These are phyloP conservation scores for Chaetura pelagica DNA, from an alignment of 2,113 vertebrate genomes.

Conservation along the genomic window DNA sequence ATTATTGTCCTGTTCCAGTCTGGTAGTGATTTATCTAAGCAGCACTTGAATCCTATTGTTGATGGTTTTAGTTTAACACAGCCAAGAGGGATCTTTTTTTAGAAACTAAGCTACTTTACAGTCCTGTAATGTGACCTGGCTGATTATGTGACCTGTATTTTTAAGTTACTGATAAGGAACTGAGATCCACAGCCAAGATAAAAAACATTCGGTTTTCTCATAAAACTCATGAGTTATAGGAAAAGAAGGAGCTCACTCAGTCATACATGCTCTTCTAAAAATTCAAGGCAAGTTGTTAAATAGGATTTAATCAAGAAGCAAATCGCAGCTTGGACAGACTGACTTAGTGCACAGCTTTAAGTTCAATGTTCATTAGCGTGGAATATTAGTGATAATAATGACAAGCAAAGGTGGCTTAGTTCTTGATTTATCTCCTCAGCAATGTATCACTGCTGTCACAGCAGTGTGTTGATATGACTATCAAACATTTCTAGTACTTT, in stretches of 20 bases:
- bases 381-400: not conserved
- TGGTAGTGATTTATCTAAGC: not conserved
- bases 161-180: not conserved
- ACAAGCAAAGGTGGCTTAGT: not conserved
- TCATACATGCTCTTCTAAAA: not conserved
- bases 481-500: not conserved
- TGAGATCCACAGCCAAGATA: not conserved
- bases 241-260: not conserved
- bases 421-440: not conserved
- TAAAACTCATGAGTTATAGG: not conserved
- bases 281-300: not conserved
- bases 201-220: not conserved
- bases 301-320: not conserved
- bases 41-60: constrained; percentile 5
- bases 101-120: constrained; percentile 50
- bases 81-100: constrained; percentile 20
- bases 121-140: not conserved
- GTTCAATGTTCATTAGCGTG: not conserved
- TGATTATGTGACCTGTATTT: not conserved
- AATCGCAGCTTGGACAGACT: not conserved
- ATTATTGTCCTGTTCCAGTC: not conserved
- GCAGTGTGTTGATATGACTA: not conserved
- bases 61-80: not conserved
- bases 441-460: not conserved
- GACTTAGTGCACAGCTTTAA: not conserved